Percentiles rank a stretch among this genome's conserved stretches.
phyloP scores from a whole-genome alignment of 2,797 vertebrate genomes.

The Carapus acus region DNA sequence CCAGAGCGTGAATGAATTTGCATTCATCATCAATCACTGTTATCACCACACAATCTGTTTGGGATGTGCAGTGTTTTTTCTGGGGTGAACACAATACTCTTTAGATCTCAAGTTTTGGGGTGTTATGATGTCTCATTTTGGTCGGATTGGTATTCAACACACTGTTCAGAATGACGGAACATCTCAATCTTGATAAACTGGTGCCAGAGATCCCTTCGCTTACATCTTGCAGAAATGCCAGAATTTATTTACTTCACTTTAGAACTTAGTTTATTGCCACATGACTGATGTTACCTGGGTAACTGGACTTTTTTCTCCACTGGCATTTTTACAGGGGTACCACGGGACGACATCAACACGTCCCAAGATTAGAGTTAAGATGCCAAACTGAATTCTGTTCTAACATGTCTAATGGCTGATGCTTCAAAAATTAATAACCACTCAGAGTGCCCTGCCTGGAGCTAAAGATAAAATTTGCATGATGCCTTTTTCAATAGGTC shows the following conservation, averaged over 20 bases:
- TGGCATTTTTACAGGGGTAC: not conserved
- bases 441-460: conserved; percentile 12
- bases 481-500: conserved; percentile 14
- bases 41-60: not conserved
- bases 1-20: not conserved
- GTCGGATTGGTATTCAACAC: no score
- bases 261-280: conserved; percentile 2
- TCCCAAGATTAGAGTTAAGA: conserved; percentile 2
- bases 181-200: no score
- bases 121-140: no score
- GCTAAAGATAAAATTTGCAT: conserved; percentile 28
- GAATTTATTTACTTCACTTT: not conserved
- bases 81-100: no score
- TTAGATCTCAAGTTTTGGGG: no score
- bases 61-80: no score
- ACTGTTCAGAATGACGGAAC: no score
- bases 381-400: conserved; percentile 17
- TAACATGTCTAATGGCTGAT: conserved; percentile 10
- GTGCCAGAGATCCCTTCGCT: not conserved
- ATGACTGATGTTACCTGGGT: not conserved
- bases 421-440: conserved; percentile 29
- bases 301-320: not conserved
- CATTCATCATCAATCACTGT: no score
- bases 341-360: conserved; percentile 6
- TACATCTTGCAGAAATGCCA: not conserved